Percentiles rank a stretch among this genome's conserved stretches.
phyloP scores from a whole-genome alignment of 2,888 invertebrate genomes.

The Sinopyrophorus schimmeli region DNA sequence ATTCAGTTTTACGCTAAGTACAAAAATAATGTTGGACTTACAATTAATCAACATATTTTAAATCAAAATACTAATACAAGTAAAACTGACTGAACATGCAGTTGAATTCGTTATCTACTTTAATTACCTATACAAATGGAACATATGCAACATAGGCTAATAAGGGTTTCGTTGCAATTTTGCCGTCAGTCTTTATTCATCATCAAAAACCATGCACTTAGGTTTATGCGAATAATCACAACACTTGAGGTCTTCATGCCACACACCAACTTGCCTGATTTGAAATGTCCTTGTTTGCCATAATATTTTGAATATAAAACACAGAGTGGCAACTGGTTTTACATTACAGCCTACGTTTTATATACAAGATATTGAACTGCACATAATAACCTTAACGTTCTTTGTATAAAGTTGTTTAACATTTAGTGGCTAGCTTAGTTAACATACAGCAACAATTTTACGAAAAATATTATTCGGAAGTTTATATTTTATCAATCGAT shows the following conservation, averaged over 20 bases:
- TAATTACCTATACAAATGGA: slow-evolving; percentile 29
- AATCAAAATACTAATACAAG: slow-evolving; percentile 6
- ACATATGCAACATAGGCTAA: slow-evolving; percentile 26
- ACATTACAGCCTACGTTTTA: slow-evolving; percentile 7
- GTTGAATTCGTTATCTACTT: slow-evolving; percentile 25
- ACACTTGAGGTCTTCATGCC: slow-evolving; percentile 39
- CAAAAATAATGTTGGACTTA: slow-evolving; percentile 8
- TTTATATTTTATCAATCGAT: background rate
- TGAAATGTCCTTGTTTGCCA: slow-evolving; percentile 13
- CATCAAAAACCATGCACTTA: slow-evolving; percentile 39
- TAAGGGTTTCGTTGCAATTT: slow-evolving; percentile 27
- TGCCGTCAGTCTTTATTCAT: slow-evolving; percentile 40
- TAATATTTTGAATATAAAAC: slow-evolving; percentile 14
- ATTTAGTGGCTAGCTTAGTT: slow-evolving; percentile 17
- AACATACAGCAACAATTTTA: slow-evolving; percentile 19
- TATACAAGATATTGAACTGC: slow-evolving; percentile 1
- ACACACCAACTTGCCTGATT: slow-evolving; percentile 40
- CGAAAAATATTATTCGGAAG: background rate
- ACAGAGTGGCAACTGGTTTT: slow-evolving; percentile 9
- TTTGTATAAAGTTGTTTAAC: slow-evolving; percentile 2
- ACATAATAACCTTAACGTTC: background rate
- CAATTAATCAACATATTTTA: background rate
- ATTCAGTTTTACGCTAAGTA: slow-evolving; percentile 26
- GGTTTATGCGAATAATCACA: slow-evolving; percentile 39
- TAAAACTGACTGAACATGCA: slow-evolving; percentile 23